Percentiles rank a stretch among this genome's conserved stretches.
phyloP scores from a whole-genome alignment of 2,888 invertebrate genomes.

The Protodeltote pygarga region DNA sequence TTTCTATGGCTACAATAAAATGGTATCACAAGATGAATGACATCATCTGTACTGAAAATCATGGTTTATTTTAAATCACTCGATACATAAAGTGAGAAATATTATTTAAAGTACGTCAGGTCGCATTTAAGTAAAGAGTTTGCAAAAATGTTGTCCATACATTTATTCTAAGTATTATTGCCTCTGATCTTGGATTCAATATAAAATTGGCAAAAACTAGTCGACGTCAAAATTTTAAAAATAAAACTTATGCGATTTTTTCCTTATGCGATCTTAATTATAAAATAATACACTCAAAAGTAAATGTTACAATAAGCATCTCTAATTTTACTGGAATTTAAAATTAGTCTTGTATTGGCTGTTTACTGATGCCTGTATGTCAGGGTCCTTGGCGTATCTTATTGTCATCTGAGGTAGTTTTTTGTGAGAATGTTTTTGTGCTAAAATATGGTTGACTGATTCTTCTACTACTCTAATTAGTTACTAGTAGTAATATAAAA shows the following conservation, averaged over 20 bases:
- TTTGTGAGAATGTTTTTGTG: no score
- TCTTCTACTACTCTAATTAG: no score
- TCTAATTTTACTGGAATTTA: slow-evolving; percentile 39
- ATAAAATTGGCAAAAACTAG: slow-evolving; percentile 52
- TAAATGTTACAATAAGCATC: slow-evolving; percentile 40
- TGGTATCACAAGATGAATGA: slow-evolving; percentile 18
- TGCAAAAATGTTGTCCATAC: slow-evolving; percentile 38
- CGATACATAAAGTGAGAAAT: slow-evolving; percentile 19
- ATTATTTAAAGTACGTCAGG: slow-evolving; percentile 38
- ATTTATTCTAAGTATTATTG: slow-evolving; percentile 41
- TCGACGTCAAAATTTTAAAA: slow-evolving; percentile 49
- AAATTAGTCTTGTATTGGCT: slow-evolving; percentile 44
- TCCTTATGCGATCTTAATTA: slow-evolving; percentile 18
- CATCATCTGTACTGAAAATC: slow-evolving; percentile 23
- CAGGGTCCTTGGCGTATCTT: slow-evolving; percentile 19
- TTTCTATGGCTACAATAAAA: slow-evolving; percentile 14
- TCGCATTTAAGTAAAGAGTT: slow-evolving; percentile 47
- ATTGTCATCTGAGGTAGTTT: no score
- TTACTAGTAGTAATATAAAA: no score
- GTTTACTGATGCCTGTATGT: slow-evolving; percentile 21
- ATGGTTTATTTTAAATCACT: slow-evolving; percentile 32
- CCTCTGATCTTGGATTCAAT: slow-evolving; percentile 50
- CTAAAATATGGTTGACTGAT: no score
- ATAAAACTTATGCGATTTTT: slow-evolving; percentile 24
- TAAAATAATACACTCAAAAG: slow-evolving; percentile 26